Base-by-base conservation (phyloP, 2,113 vertebrate genomes). In the Uropsilus gracilis region DNA sequence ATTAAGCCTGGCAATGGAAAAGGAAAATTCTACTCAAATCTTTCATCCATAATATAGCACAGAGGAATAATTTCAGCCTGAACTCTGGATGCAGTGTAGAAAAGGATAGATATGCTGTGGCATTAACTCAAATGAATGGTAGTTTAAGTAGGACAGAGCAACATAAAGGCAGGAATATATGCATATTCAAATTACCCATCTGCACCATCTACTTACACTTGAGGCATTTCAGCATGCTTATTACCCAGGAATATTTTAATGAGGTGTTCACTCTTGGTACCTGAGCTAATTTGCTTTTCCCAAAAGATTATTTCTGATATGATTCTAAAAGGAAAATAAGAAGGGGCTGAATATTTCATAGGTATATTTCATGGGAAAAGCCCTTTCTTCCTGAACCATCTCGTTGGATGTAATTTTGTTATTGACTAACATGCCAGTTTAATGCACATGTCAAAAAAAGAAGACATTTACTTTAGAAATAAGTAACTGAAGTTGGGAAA, bases 171-270 rank as follows among this genome's bases (percentile, higher is more conserved):
- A 92, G n/a, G 68, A 96, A 93, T 93, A 73, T 71, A 95, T 97
- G 95, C 88, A 97, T 97, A 97, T 96, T 97, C 95, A 96, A 97
- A 97, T 96, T 95, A 88, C 63, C 81, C 95, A 94, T 96, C 94
- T 97, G 95, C 8, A 95, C 84, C 82, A 92, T 77, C 84, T 94
- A 93, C 66, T 96, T 94, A 96, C 46, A 90, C 94, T 95, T 96
- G 95, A 96, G 96, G 90, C 94, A 95, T 93, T 95, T 97, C 80
- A 94, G 61, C 77, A 91, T 92, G 81, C 64, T 95, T 97, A 96
- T 92, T 94, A 93, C 68, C 85, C 28, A 94, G 76, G 55, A 94
- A 96, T 77, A 92, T 95, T 94, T 95, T 97, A 97, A 97, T 95
- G 95, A 96, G 84, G 90, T 81, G 13, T 53, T 96, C 86, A 76